phyloP scores from a whole-genome alignment of 2,797 vertebrate species.

The Paguma larvata region DNA sequence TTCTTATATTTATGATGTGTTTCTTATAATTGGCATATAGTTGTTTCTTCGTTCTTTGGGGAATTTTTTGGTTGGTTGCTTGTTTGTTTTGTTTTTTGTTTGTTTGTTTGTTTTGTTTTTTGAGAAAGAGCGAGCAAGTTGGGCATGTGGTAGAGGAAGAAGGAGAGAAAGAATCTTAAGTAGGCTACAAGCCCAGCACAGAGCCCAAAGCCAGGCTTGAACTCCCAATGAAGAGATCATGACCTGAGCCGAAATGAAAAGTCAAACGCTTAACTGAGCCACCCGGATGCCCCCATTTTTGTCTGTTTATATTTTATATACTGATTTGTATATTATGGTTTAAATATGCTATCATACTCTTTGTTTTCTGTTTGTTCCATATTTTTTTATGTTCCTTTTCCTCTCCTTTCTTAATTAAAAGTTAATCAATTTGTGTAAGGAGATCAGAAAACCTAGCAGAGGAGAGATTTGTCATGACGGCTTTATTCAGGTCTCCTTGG shows the following conservation, averaged over 20 bases:
- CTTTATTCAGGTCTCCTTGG: background rate
- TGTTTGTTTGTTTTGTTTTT: too few relatives aligned
- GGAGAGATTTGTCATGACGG: background rate
- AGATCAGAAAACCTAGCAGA: background rate
- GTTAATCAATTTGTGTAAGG: background rate
- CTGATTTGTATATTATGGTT: background rate
- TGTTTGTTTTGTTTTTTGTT: background rate
- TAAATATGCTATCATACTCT: background rate
- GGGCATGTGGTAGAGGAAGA: too few relatives aligned
- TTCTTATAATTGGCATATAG: background rate
- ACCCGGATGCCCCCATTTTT: background rate
- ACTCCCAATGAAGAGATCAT: too few relatives aligned
- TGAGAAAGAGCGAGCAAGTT: too few relatives aligned
- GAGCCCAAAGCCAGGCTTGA: too few relatives aligned
- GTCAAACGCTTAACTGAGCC: too few relatives aligned
- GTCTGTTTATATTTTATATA: background rate
- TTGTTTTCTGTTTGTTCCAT: background rate
- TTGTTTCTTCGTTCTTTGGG: background rate
- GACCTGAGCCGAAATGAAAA: too few relatives aligned
- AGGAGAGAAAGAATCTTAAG: too few relatives aligned
- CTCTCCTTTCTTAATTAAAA: background rate
- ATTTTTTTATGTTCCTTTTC: background rate
- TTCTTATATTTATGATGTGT: background rate
- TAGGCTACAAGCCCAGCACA: too few relatives aligned
- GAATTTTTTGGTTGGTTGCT: background rate